These are phyloP conservation scores for Harpalus rufipes DNA, from an alignment of 2,888 invertebrate species.

Conservation along the genomic window DNA sequence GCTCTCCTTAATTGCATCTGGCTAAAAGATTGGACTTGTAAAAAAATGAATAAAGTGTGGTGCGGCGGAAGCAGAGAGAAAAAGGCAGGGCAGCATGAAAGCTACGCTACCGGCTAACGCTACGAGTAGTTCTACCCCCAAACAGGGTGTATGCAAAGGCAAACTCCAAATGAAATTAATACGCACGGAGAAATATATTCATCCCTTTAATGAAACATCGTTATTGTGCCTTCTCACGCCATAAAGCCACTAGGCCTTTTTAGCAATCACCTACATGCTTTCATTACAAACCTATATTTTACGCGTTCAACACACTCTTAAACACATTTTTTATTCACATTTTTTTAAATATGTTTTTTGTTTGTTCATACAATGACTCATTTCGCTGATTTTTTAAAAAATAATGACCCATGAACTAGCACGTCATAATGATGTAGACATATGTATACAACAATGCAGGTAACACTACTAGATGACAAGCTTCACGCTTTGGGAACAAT, in stretches of 20 bases:
- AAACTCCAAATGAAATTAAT: constrained; percentile 65
- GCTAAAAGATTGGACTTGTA: constrained; percentile 55
- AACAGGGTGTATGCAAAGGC: constrained; percentile 60
- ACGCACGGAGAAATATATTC: constrained; percentile 64
- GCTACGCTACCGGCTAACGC: constrained; percentile 2
- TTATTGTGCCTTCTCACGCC: constrained; percentile 61
- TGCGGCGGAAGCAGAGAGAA: constrained; percentile 21
- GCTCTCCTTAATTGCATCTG: constrained; percentile 49
- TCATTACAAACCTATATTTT: background rate
- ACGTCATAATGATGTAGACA: no score
- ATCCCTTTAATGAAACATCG: constrained; percentile 63
- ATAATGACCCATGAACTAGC: no score
- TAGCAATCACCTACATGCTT: background rate
- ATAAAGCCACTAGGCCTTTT: constrained; percentile 16
- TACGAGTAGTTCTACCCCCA: background rate
- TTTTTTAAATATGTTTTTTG: background rate
- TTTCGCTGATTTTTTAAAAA: no score
- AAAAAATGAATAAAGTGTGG: constrained; percentile 46
- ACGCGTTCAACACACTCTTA: background rate
- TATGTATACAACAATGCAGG: no score
- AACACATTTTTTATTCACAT: background rate
- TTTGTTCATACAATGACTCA: background rate
- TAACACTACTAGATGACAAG: no score
- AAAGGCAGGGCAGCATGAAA: constrained; percentile 34
- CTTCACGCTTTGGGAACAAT: no score